Conservation (phyloP, 2,888 invertebrate species). For the Athripsodes cinereus region DNA sequence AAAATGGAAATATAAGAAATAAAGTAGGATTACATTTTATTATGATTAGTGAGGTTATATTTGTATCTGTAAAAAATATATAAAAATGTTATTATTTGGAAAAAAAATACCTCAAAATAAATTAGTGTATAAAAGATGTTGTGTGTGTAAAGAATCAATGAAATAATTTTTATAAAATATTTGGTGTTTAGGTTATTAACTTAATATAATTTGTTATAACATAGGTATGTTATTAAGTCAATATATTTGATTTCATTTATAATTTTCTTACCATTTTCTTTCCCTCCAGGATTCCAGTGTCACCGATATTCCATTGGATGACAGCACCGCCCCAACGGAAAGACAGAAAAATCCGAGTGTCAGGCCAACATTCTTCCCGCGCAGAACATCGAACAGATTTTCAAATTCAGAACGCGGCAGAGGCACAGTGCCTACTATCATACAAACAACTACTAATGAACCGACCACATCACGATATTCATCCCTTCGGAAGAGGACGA, state of each 20-base stretch:
- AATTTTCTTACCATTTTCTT: slow-evolving; percentile 7
- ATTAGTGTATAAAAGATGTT: too few relatives aligned
- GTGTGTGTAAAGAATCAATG: too few relatives aligned
- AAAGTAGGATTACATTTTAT: too few relatives aligned
- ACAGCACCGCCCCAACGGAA: slow-evolving; percentile 14
- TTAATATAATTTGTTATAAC: too few relatives aligned
- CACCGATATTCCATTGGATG: slow-evolving; percentile 14
- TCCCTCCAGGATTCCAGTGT: neutral
- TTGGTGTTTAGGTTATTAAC: too few relatives aligned
- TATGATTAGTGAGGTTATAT: too few relatives aligned
- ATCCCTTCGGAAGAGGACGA: slow-evolving; percentile 16
- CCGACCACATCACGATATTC: slow-evolving; percentile 9
- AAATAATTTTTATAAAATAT: too few relatives aligned
- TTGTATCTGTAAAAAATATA: too few relatives aligned
- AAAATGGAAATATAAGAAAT: too few relatives aligned
- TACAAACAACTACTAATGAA: slow-evolving; percentile 5
- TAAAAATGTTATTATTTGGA: too few relatives aligned
- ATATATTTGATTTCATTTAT: neutral
- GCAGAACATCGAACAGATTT: slow-evolving; percentile 17
- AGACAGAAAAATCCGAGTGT: slow-evolving; percentile 5
- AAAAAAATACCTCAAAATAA: too few relatives aligned
- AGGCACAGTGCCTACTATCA: neutral
- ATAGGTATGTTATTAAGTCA: too few relatives aligned
- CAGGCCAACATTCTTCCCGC: slow-evolving; percentile 22
- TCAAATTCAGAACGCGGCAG: slow-evolving; percentile 6